Evolutionary conservation across 2,113 vertebrate genomes (phyloP).

Genomic region (Ophthalmolycus amberensis): DNA sequence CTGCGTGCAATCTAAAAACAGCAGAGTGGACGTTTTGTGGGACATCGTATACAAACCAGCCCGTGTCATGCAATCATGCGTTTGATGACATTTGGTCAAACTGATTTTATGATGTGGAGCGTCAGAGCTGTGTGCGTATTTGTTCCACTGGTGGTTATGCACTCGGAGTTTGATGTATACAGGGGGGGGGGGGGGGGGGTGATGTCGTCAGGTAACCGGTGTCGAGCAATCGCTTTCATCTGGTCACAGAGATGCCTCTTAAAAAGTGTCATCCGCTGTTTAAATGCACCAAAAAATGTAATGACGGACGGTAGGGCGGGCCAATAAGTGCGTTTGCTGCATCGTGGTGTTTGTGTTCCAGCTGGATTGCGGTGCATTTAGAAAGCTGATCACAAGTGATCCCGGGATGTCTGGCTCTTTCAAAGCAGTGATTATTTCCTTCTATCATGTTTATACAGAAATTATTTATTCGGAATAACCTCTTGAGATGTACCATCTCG

Average conservation of each 20-base stretch:
- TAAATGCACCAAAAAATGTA: background rate
- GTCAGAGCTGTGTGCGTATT: background rate
- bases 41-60: background rate
- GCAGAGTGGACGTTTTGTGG: background rate
- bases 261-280: background rate
- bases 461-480: too few relatives aligned
- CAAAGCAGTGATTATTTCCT: too few relatives aligned
- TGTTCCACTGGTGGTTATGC: background rate
- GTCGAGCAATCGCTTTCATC: background rate
- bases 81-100: background rate
- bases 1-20: slow-evolving; percentile 6
- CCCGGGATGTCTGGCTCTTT: background rate
- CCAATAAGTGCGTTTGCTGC: background rate
- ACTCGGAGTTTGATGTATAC: background rate
- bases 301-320: background rate
- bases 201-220: slow-evolving; percentile 11
- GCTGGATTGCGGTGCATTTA: background rate
- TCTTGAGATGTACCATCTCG: too few relatives aligned
- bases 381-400: too few relatives aligned
- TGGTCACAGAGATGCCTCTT: background rate
- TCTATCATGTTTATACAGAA: background rate
- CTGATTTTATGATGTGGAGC: too few relatives aligned
- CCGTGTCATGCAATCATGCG: background rate
- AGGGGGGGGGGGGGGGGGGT: too few relatives aligned
- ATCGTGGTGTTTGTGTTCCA: background rate